phyloP scores from a whole-genome alignment of 2,888 invertebrate species.

The Diarsia dahlii region DNA sequence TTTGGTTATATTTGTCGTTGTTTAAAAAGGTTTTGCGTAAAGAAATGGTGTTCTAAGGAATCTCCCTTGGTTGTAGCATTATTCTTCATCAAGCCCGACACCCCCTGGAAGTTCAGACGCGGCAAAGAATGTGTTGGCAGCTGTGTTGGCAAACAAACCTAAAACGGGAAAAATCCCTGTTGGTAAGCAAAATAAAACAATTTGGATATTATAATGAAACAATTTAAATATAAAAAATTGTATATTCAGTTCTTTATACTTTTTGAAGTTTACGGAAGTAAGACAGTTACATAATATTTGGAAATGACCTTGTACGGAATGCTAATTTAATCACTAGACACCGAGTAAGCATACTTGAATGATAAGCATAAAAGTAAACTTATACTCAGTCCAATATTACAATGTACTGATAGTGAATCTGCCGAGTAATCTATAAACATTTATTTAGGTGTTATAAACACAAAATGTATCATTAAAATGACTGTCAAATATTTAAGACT shows the following conservation, averaged over 20 bases:
- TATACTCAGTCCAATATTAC: background rate
- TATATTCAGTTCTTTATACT: background rate
- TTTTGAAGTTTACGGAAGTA: slow-evolving; percentile 23
- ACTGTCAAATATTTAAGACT: background rate
- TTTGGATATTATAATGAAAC: background rate
- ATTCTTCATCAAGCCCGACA: slow-evolving; percentile 77
- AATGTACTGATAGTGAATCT: slow-evolving; percentile 15
- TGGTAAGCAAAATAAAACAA: slow-evolving; percentile 77
- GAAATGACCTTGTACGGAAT: slow-evolving; percentile 77
- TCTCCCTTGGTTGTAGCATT: slow-evolving; percentile 76
- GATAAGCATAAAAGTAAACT: slow-evolving; percentile 41
- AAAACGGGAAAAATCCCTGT: slow-evolving; percentile 89
- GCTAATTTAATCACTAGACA: slow-evolving; percentile 57
- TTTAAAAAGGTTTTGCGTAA: slow-evolving; percentile 31
- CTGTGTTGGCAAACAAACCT: slow-evolving; percentile 88
- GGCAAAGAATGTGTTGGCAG: slow-evolving; percentile 89
- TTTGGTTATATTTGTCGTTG: slow-evolving; percentile 35
- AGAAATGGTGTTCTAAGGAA: slow-evolving; percentile 27
- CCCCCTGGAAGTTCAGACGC: slow-evolving; percentile 77
- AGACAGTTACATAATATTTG: slow-evolving; percentile 73
- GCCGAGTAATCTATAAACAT: background rate
- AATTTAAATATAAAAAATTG: background rate
- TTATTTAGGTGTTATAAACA: background rate
- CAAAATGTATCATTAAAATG: background rate
- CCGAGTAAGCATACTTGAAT: slow-evolving; percentile 37